Base-by-base conservation (phyloP, 2,113 vertebrate genomes). In the Ptilonorhynchus violaceus region DNA sequence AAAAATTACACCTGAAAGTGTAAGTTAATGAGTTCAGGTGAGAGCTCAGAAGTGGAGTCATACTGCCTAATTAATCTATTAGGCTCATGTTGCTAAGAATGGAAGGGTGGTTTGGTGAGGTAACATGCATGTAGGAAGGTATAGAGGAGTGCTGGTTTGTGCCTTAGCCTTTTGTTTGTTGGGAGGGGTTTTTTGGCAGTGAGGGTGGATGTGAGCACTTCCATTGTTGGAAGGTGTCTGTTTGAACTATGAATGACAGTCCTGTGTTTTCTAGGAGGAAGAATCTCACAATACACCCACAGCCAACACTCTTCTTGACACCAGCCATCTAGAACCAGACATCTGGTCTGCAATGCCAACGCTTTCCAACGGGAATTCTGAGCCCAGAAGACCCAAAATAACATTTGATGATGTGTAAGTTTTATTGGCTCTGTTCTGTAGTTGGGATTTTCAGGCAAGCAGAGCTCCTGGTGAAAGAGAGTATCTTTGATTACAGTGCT, bases 321-420 rank as follows among this genome's bases (percentile, higher is more conserved):
- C 99, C 93, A 98, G 97, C 88, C 99, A 99, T 85, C 98, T 99
- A 28, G 99, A 99, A 85, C 96, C 98, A 10, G 98, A 99, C 17
- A 96, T 98, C 85, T 99, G 99, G 99, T 98, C 98, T 7, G 97
- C 99, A 85, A 92, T 98, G 42, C 97, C 97, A 66, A 89, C 94
- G 1, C 96, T 98, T 87, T 97, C 98, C 89, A 98, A 98, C 68
- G 99, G 99, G 80, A 98, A 98, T 39, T 77, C 98, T 58, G 99
- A 99, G 93, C 96, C 98, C 67, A 98, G 98, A 86, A 98, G 99
- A 97, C 99, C 99, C 39, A 99, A 98, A 94, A 98, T 99, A 94
- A 98, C 98, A 13, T 99, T 99, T 86, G 99, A 98, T 97, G 99
- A 99, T 98, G 98, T 98, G 99, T 99, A 98, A 81, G 99, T 99